Conservation (phyloP, 2,113 vertebrate species). For the Lepisosteus oculatus region DNA sequence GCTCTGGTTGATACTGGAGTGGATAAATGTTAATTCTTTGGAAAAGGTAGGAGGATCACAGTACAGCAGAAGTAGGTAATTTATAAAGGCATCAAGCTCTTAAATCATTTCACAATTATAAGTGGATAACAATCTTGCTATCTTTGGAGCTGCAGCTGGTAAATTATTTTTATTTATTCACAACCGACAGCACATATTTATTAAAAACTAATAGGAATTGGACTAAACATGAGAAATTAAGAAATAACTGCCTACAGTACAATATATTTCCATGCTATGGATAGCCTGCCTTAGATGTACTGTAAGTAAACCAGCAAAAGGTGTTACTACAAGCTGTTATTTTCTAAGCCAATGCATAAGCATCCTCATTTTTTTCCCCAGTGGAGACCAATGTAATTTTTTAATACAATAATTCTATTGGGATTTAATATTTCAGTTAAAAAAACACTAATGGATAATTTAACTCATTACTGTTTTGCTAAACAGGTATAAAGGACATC, state of each 20-base stretch:
- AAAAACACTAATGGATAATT: too few relatives aligned
- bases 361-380: too few relatives aligned
- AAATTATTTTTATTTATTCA: conserved; percentile 1
- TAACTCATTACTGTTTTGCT: too few relatives aligned
- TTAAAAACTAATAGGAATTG: background rate
- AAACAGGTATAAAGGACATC: too few relatives aligned
- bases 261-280: too few relatives aligned
- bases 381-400: too few relatives aligned
- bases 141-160: background rate
- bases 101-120: background rate
- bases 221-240: background rate
- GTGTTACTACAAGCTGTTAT: too few relatives aligned
- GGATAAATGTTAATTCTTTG: background rate
- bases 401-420: too few relatives aligned
- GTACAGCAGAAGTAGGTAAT: background rate
- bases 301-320: too few relatives aligned
- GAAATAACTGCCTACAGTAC: background rate
- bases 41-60: background rate
- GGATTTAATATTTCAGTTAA: too few relatives aligned
- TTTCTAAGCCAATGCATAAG: too few relatives aligned
- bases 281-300: too few relatives aligned
- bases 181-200: background rate
- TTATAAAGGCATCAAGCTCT: background rate
- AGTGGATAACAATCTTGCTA: background rate
- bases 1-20: background rate